Conservation (phyloP, 2,113 vertebrate species). For the Otus sunia region DNA sequence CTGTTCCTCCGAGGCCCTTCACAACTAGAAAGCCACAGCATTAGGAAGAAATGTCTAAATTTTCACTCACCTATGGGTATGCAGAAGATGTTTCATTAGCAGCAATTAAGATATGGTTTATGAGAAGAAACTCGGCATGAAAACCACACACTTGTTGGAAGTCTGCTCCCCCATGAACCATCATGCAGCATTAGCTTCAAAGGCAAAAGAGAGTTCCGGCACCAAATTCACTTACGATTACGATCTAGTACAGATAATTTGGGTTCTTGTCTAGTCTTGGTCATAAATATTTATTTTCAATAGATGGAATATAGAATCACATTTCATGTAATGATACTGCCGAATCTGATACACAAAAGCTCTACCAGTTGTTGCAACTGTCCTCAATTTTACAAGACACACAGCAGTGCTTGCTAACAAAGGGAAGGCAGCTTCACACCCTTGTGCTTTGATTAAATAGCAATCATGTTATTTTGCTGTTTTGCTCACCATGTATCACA, state of each 20-base stretch:
- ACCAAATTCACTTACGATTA: not conserved
- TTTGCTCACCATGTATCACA: not conserved
- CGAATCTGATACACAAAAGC: not conserved
- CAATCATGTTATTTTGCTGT: not conserved
- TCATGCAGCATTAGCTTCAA: not conserved
- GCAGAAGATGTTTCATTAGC: not conserved
- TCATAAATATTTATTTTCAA: constrained; percentile 13
- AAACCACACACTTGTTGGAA: not conserved
- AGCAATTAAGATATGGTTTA: not conserved
- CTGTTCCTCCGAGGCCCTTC: not conserved
- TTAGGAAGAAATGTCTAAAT: not conserved
- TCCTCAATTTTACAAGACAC: not conserved
- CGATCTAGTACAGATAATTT: not conserved
- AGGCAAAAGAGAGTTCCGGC: not conserved
- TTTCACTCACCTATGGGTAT: not conserved
- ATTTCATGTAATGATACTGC: not conserved
- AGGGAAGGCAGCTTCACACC: not conserved
- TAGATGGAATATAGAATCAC: not conserved
- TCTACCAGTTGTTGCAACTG: not conserved
- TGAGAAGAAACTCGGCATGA: not conserved
- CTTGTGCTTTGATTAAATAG: constrained; percentile 17
- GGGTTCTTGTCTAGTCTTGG: not conserved
- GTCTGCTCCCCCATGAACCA: not conserved
- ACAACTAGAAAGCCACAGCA: not conserved
- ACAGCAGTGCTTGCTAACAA: not conserved